Conservation (phyloP, 2,797 vertebrate species). For the Ctenochaetus hawaiiensis region DNA sequence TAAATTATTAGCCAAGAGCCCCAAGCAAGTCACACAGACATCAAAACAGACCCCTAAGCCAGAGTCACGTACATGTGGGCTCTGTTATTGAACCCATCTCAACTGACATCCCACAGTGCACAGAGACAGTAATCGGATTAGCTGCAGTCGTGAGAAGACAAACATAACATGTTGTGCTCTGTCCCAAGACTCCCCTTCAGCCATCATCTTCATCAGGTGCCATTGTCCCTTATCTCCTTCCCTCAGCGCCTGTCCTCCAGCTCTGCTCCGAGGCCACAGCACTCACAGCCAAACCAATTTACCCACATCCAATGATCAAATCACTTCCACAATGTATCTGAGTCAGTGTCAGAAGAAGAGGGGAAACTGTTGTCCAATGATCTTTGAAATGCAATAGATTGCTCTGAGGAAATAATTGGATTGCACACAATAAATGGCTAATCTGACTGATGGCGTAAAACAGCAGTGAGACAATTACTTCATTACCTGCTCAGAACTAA, state of each 20-base stretch:
- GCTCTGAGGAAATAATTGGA: slow-evolving; percentile 63
- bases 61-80: slow-evolving; percentile 25
- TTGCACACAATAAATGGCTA: slow-evolving; percentile 45
- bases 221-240: slow-evolving; percentile 69
- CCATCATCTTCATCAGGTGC: slow-evolving; percentile 67
- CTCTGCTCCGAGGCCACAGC: slow-evolving; percentile 54
- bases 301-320: slow-evolving; percentile 73
- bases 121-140: slow-evolving; percentile 70
- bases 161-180: slow-evolving; percentile 66
- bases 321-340: slow-evolving; percentile 74
- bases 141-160: slow-evolving; percentile 59
- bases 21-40: slow-evolving; percentile 30
- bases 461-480: slow-evolving; percentile 25
- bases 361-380: slow-evolving; percentile 60
- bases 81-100: slow-evolving; percentile 55
- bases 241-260: slow-evolving; percentile 61
- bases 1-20: slow-evolving; percentile 14
- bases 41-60: slow-evolving; percentile 36
- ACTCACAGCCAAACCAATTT: slow-evolving; percentile 69
- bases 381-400: slow-evolving; percentile 67
- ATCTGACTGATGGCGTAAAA: slow-evolving; percentile 45
- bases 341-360: slow-evolving; percentile 64
- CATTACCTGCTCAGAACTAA: slow-evolving; percentile 11
- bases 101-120: slow-evolving; percentile 56
- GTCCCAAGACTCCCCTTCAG: slow-evolving; percentile 58